Evolutionary conservation across 2,888 invertebrate species (phyloP).

Genomic region (Spilarctia lutea): DNA sequence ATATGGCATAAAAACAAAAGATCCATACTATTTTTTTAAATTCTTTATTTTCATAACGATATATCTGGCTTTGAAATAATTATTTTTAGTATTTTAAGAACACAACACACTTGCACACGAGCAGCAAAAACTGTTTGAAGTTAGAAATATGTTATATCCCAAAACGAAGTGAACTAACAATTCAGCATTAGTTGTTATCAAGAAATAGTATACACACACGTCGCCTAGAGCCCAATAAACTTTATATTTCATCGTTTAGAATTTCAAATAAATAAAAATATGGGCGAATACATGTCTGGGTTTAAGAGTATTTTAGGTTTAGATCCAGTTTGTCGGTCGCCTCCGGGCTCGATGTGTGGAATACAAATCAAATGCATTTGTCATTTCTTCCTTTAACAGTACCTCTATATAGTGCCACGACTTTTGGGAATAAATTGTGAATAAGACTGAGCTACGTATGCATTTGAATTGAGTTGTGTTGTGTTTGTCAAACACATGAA

Average conservation of each 20-base stretch:
- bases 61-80: neutral
- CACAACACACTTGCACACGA: neutral
- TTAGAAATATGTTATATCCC: neutral
- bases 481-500: neutral
- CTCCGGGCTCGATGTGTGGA: slow-evolving; percentile 32
- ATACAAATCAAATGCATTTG: slow-evolving; percentile 59
- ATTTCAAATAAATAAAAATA: slow-evolving; percentile 26
- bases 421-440: neutral
- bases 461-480: slow-evolving; percentile 2
- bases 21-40: neutral
- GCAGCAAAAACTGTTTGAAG: neutral
- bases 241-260: slow-evolving; percentile 20
- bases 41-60: neutral
- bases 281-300: slow-evolving; percentile 15
- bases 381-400: slow-evolving; percentile 25
- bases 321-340: slow-evolving; percentile 27
- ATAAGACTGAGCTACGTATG: neutral
- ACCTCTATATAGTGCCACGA: slow-evolving; percentile 6
- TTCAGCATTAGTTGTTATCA: slow-evolving; percentile 15
- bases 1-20: neutral
- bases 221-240: slow-evolving; percentile 15
- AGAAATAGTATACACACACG: slow-evolving; percentile 16
- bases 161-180: slow-evolving; percentile 2
- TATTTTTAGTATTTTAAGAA: neutral
- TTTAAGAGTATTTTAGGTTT: slow-evolving; percentile 13